These are phyloP conservation scores for Phymorhynchus buccinoides DNA, from an alignment of 1,140 invertebrate genomes.

Conservation along the genomic window DNA sequence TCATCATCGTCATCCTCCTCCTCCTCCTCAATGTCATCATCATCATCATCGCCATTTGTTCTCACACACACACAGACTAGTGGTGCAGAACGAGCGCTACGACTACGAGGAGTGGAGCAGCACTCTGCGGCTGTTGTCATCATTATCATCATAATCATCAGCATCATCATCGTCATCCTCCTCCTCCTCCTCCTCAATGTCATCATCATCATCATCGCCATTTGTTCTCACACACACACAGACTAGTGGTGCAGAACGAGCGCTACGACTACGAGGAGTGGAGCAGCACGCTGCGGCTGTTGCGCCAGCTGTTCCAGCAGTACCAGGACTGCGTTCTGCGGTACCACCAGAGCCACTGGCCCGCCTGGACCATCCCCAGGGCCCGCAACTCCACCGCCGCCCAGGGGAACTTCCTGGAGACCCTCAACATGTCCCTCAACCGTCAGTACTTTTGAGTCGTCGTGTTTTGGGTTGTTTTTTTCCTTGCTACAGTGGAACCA, in stretches of 20 bases:
- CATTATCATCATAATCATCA: background rate
- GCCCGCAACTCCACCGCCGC: conserved; percentile 93
- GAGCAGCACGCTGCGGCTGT: conserved; percentile 88
- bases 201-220: conserved; percentile 56
- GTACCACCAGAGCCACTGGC: conserved; percentile 81
- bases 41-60: too few species aligned
- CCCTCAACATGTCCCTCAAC: conserved; percentile 97
- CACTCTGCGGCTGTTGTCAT: too few species aligned
- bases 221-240: too few species aligned
- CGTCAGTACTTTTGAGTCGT: conserved; percentile 77
- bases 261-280: conserved; percentile 98
- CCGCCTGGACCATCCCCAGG: conserved; percentile 82
- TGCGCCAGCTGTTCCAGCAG: conserved; percentile 90
- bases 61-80: too few species aligned
- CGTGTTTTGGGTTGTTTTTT: too few species aligned
- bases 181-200: background rate
- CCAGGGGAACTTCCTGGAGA: conserved; percentile 97
- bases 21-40: too few species aligned
- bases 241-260: conserved; percentile 97
- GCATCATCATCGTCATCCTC: background rate
- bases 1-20: too few species aligned
- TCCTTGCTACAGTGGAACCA: too few species aligned
- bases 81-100: too few species aligned
- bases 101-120: too few species aligned
- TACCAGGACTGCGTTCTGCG: conserved; percentile 91